Evolutionary conservation across 2,888 invertebrate genomes (phyloP).

Genomic region (Pterostichus madidus): DNA sequence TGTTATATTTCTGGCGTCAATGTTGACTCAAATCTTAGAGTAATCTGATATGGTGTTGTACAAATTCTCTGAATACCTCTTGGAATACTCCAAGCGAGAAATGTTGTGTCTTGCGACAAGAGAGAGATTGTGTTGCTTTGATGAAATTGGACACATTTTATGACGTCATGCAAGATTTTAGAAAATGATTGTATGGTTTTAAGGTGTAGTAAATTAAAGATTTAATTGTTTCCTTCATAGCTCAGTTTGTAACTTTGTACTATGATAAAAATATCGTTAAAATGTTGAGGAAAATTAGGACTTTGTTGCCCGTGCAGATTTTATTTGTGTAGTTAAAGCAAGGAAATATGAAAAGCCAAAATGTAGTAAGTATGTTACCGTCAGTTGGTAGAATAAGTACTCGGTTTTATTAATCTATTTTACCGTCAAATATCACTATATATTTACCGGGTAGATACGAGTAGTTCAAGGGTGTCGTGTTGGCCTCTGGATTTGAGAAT

Average conservation of each 20-base stretch:
- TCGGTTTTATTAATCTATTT: too few species aligned
- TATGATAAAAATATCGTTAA: neutral
- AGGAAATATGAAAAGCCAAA: too few species aligned
- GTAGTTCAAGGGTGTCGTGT: too few species aligned
- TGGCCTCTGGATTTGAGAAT: too few species aligned
- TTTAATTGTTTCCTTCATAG: constrained; percentile 20
- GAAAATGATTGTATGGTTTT: constrained; percentile 1
- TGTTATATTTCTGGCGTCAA: constrained; percentile 17
- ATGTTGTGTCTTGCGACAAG: neutral
- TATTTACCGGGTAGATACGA: too few species aligned
- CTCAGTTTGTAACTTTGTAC: neutral
- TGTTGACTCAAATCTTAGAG: constrained; percentile 7
- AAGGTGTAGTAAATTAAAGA: constrained; percentile 11
- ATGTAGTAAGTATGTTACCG: too few species aligned
- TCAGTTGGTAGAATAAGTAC: too few species aligned
- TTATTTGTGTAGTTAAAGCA: neutral
- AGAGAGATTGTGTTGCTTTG: neutral
- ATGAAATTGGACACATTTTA: constrained; percentile 29
- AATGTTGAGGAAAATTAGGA: neutral
- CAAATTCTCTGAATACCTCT: neutral
- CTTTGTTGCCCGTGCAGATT: constrained; percentile 1
- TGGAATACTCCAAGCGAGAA: neutral
- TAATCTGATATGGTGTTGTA: constrained; percentile 13
- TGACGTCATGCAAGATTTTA: neutral
- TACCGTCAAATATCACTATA: too few species aligned